Evolutionary conservation across 2,797 vertebrate species (phyloP), one percentile per base, ranked within the genome.

Genomic region (Sebastes kiyomatsui): DNA sequence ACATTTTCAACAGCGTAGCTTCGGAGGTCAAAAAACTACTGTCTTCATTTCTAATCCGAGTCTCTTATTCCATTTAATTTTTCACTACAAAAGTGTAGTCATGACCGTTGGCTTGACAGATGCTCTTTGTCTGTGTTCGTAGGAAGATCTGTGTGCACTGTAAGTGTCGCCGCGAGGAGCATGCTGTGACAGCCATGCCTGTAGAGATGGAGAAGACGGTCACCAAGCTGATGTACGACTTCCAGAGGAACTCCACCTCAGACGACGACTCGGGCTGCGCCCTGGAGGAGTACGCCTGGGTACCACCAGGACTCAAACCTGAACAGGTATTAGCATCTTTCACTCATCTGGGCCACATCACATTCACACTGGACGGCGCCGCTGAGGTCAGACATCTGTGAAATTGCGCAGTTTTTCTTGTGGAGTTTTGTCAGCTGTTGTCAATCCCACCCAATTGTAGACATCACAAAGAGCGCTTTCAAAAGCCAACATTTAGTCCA

Each of bases 81-180:
- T 28, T 66, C 5, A 27, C 27, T 32, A 35, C 10, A 27, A 3
- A 9, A 23, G 13, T 38, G 14, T 7, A 10, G n/a, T 54, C 18
- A 10, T 5, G 2, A 9, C 27, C 23, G 10, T 1, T 33, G 25
- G 38, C 32, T 14, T 88, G 13, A 87, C 46, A 32, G 2, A 12
- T 70, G 28, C 52, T 64, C 4, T 42, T 22, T 49, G 2, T 75
- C 20, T 67, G 2, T 82, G 42, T 81, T 58, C 65, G 2, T 90
- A 99, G 99, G 96, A 99, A 99, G 96, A 99, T 99, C 95, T 99
- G 99, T 90, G 96, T 98, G 85, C 99, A 99, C 95, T 99, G 98
- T 93, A 99, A 99, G 98, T 99, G 99, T 95, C 96, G 97, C 52
- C 97, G 97, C 60, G 97, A 98, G 96, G 98, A 99, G 93, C 99